Percentiles rank a stretch among this genome's conserved stretches.
These are phyloP conservation scores for Myiagra hebetior DNA, from an alignment of 2,113 vertebrate genomes.

Conservation along the genomic window DNA sequence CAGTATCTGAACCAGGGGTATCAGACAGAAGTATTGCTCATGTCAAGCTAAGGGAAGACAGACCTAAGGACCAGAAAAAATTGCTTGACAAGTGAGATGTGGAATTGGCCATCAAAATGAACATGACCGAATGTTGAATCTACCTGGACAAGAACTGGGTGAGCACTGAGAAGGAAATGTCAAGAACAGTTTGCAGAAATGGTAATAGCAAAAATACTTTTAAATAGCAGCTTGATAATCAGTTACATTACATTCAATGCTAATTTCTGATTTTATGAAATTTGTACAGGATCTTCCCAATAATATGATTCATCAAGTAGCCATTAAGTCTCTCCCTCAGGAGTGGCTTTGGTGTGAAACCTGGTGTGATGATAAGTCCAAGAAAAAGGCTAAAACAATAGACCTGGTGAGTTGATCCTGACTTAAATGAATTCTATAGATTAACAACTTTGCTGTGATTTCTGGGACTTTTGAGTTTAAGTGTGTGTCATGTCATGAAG, in stretches of 20 bases:
- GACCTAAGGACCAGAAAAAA: background rate
- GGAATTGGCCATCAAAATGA: background rate
- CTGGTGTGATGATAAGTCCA: constrained; percentile 94
- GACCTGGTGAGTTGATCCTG: constrained; percentile 81
- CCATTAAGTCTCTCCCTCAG: constrained; percentile 94
- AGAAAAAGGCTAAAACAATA: constrained; percentile 90
- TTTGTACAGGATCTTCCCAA: constrained; percentile 90
- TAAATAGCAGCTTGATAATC: background rate
- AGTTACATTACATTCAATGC: background rate
- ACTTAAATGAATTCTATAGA: background rate
- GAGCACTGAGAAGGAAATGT: background rate
- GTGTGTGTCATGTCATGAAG: background rate
- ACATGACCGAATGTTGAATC: background rate
- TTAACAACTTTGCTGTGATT: background rate
- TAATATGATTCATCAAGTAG: constrained; percentile 98
- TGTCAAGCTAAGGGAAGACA: background rate
- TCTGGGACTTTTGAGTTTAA: background rate
- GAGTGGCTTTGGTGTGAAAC: constrained; percentile 99
- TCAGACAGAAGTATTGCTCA: background rate
- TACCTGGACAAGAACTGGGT: background rate
- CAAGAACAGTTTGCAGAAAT: background rate
- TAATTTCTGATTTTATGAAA: background rate
- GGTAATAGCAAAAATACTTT: background rate
- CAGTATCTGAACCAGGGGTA: background rate
- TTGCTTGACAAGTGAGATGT: background rate